These are phyloP conservation scores for Electrophaes corylata DNA, from an alignment of 2,888 invertebrate genomes.

Conservation along the genomic window DNA sequence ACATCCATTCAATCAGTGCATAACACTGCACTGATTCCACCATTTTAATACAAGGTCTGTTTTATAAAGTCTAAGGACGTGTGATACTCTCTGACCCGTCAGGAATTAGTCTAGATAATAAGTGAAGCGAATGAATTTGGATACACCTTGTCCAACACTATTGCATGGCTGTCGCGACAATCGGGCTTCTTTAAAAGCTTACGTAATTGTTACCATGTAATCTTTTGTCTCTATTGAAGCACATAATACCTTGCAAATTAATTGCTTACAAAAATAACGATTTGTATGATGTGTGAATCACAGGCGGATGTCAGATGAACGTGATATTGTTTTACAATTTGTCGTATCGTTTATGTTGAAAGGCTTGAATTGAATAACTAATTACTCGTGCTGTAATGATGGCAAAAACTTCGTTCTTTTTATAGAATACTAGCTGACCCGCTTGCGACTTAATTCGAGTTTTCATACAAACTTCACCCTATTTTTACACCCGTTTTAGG, in stretches of 20 bases:
- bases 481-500: too few species aligned
- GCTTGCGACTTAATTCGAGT: too few species aligned
- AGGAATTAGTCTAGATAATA: slow-evolving; percentile 58
- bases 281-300: slow-evolving; percentile 35
- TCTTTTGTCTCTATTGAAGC: slow-evolving; percentile 33
- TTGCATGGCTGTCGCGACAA: slow-evolving; percentile 48
- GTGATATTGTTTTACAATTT: slow-evolving; percentile 37
- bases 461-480: too few species aligned
- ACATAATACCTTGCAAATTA: slow-evolving; percentile 32
- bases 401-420: neutral
- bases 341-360: slow-evolving; percentile 29
- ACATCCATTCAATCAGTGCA: slow-evolving; percentile 45
- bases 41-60: slow-evolving; percentile 52
- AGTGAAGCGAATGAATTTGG: slow-evolving; percentile 57
- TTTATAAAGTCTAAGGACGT: slow-evolving; percentile 48
- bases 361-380: slow-evolving; percentile 6
- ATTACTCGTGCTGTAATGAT: neutral
- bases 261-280: slow-evolving; percentile 27
- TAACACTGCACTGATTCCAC: slow-evolving; percentile 47
- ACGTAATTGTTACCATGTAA: slow-evolving; percentile 35
- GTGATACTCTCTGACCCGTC: slow-evolving; percentile 58
- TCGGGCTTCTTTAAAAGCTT: slow-evolving; percentile 39
- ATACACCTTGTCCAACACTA: slow-evolving; percentile 45
- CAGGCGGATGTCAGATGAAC: slow-evolving; percentile 36
- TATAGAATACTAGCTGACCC: too few species aligned